A percentile compares a stretch with the other conserved stretches of the same genome.
phyloP scores from a whole-genome alignment of 2,113 vertebrate genomes.

The Myrmecobius fasciatus region DNA sequence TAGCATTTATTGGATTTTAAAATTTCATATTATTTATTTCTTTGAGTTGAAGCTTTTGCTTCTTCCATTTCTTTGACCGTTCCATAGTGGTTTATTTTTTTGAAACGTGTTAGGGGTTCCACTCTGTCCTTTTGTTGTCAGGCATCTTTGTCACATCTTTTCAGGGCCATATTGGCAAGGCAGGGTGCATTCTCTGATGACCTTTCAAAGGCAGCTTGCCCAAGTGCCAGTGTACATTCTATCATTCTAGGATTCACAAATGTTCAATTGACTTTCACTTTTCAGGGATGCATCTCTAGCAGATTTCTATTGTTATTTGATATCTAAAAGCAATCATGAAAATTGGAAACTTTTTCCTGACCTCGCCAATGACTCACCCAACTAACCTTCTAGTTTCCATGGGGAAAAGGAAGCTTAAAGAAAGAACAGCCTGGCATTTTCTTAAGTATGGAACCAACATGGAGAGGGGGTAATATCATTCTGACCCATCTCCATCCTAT shows the following conservation, averaged over 20 bases:
- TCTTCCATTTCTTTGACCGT: not conserved
- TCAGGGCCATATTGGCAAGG: not conserved
- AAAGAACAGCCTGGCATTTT: slow-evolving; percentile 61
- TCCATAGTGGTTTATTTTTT: not conserved
- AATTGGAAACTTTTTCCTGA: slow-evolving; percentile 31
- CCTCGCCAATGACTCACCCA: slow-evolving; percentile 26
- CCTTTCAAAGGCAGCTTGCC: not conserved
- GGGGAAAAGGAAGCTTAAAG: slow-evolving; percentile 21
- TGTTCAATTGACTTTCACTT: slow-evolving; percentile 25
- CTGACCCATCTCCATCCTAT: slow-evolving; percentile 47
- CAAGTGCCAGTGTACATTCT: not conserved
- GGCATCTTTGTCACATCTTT: not conserved
- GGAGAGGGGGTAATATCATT: slow-evolving; percentile 58
- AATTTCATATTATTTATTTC: not conserved
- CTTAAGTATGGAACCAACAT: slow-evolving; percentile 62
- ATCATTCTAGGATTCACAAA: not conserved
- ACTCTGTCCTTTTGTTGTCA: not conserved
- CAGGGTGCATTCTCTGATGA: not conserved
- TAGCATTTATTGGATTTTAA: not conserved
- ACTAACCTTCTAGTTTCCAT: slow-evolving; percentile 44
- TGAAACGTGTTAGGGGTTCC: not conserved
- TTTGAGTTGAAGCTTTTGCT: not conserved
- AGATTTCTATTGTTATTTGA: slow-evolving; percentile 24
- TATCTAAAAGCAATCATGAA: slow-evolving; percentile 15
- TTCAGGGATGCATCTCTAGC: not conserved